phyloP scores from a whole-genome alignment of 2,888 invertebrate genomes.

The Nemurella pictetii region DNA sequence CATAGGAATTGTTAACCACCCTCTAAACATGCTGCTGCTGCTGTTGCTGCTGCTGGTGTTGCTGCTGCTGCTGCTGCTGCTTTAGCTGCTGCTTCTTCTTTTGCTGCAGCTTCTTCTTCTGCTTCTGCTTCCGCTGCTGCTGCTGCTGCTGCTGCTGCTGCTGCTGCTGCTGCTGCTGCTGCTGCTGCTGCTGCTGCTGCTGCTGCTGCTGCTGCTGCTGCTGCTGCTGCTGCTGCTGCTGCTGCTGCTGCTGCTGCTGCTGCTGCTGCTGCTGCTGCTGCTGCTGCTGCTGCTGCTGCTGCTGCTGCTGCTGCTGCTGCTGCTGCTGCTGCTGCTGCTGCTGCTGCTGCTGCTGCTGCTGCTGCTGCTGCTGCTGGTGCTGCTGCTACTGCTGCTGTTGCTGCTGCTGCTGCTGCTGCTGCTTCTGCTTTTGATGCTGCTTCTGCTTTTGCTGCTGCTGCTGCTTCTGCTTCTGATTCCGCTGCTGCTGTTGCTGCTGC shows the following conservation, averaged over 20 bases:
- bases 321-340: conserved; percentile 1
- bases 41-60: no score
- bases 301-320: background rate
- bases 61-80: no score
- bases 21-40: no score
- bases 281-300: conserved; percentile 10
- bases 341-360: conserved; percentile 10
- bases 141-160: background rate
- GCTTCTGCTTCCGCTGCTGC: no score
- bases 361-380: background rate
- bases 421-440: no score
- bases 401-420: no score
- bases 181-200: conserved; percentile 7
- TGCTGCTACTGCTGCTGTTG: conserved; percentile 1
- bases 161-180: background rate
- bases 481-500: no score
- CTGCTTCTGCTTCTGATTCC: no score
- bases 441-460: no score
- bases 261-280: conserved; percentile 6
- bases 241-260: conserved; percentile 4
- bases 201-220: conserved; percentile 9
- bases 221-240: background rate
- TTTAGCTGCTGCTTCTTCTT: no score
- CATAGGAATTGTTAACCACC: no score
- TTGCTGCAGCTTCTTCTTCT: no score